phyloP scores from a whole-genome alignment of 2,797 vertebrate species.

The Paramormyrops hopkinsi region DNA sequence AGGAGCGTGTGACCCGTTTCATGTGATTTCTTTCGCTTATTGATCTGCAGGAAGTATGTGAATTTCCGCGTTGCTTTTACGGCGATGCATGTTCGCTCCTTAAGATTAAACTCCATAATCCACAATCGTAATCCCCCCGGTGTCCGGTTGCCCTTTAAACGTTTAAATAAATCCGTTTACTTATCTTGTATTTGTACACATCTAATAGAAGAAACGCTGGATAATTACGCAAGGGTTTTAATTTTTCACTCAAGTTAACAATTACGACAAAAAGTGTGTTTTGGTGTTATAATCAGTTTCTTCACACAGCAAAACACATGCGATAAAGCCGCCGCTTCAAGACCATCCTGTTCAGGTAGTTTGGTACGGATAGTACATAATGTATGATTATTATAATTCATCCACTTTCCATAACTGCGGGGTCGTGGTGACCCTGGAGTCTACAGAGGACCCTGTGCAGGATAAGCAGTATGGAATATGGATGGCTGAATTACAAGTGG shows the following conservation, averaged over 20 bases:
- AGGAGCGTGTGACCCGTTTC: background rate
- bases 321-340: background rate
- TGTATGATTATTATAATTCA: background rate
- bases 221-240: background rate
- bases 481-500: background rate
- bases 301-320: background rate
- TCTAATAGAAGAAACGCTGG: background rate
- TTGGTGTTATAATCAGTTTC: background rate
- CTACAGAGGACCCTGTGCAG: background rate
- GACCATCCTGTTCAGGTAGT: background rate
- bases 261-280: background rate
- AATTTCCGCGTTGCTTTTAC: background rate
- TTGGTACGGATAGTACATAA: background rate
- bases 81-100: background rate
- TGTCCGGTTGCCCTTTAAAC: background rate
- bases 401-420: background rate
- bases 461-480: background rate
- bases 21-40: background rate
- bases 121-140: background rate
- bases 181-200: background rate
- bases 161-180: background rate
- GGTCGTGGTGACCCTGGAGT: background rate
- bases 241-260: background rate
- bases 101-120: background rate
- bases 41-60: background rate